Percentiles rank a stretch among this genome's conserved stretches.
Evolutionary conservation across 2,113 vertebrate genomes (phyloP).

Genomic region (Nyctibius bracteatus): DNA sequence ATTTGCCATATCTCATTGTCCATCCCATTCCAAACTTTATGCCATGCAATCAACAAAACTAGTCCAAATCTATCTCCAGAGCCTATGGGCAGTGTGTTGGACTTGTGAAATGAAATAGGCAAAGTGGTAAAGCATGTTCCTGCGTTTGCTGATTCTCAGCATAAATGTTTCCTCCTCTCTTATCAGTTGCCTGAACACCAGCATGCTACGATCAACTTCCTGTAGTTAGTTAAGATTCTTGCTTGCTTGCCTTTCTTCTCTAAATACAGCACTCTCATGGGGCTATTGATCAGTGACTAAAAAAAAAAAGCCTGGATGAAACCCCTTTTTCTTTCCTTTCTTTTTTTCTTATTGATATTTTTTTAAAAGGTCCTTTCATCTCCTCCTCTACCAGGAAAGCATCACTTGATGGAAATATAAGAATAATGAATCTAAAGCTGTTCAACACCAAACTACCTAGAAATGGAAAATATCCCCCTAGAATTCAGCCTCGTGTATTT

Average conservation of each 20-base stretch:
- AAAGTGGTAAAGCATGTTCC: background rate
- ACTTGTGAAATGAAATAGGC: background rate
- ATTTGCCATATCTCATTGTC: background rate
- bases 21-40: background rate
- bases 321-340: conserved; percentile 6
- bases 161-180: conserved; percentile 10
- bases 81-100: background rate
- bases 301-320: background rate
- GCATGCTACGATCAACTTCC: background rate
- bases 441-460: background rate
- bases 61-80: background rate
- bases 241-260: conserved; percentile 41
- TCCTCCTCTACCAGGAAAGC: background rate
- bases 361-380: conserved; percentile 51
- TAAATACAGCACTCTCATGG: background rate
- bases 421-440: conserved; percentile 30
- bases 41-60: background rate
- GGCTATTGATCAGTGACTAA: conserved; percentile 37
- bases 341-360: conserved; percentile 40
- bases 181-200: background rate
- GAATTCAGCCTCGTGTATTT: background rate
- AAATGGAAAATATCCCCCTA: background rate
- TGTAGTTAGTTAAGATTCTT: conserved; percentile 51
- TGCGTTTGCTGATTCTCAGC: background rate
- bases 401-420: conserved; percentile 16